Base-by-base conservation (phyloP, 2,888 invertebrate species). In the Volucella inanis region DNA sequence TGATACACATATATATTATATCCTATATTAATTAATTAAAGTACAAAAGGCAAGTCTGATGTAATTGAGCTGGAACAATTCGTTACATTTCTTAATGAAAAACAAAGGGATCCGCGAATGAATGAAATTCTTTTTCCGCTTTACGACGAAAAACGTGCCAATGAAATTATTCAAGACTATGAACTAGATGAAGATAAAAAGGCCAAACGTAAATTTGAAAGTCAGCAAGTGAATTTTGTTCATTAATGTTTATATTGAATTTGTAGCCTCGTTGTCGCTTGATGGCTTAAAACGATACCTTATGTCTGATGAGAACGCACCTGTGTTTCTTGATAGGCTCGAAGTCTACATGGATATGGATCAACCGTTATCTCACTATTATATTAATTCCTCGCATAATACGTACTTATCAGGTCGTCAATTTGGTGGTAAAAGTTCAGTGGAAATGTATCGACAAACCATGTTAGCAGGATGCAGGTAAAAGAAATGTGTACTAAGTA, bases 281-380 rank as follows among this genome's bases (percentile, higher is more conserved):
- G 99, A 99, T 92, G 99, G 99, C 47, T 95, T 99, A 88, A 98
- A 99, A 92, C 96, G 99, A 82, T 99, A 99, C 93, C 94, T 99
- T 88, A 99, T 99, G 98, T 99, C 99, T 0, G 99, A 99, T 92
- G 99, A 99, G 93, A 99, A 99, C 93, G 98, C 99, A 0, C 99
- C 99, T 0, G 99, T 99, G 87, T 99, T 99, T 93, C 94, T 99
- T 88, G 99, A 99, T 93, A 94, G 99, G n/a, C 93, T 99, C 88
- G 99, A 99, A 91, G 96, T 97, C 90, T 98, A 98, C 90, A 97
- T 97, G 97, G 99, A 99, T 88, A 99, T 99, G 99, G 99, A 99
- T 91, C 98, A 99, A 91, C 97, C 99, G 0, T 92, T 99, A 71
- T 96, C 98, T 9, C 99, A 99, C 92, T 99, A 99, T 93, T 99